phyloP scores from a whole-genome alignment of 2,797 vertebrate species.

The Atherinosoma microstoma region DNA sequence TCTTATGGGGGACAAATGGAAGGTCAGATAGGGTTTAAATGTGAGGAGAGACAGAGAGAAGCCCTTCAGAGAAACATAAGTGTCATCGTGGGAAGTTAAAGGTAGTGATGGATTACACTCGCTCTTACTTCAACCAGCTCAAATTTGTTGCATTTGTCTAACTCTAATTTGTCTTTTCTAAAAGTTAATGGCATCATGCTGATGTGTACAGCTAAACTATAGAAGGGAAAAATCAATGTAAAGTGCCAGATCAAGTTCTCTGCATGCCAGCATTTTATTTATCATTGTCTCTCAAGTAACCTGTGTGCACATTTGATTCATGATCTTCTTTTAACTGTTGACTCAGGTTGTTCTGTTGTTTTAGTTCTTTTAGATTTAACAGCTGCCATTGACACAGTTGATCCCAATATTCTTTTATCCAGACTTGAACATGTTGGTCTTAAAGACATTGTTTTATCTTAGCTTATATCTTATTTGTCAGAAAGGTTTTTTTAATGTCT shows the following conservation, averaged over 20 bases:
- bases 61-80: constrained; percentile 22
- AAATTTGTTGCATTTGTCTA: constrained; percentile 21
- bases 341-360: neutral
- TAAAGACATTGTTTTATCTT: neutral
- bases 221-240: constrained; percentile 7
- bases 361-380: neutral
- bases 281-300: neutral
- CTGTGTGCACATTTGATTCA: neutral
- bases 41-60: constrained; percentile 20
- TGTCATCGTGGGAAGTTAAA: constrained; percentile 46
- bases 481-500: neutral
- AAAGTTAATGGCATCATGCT: constrained; percentile 1
- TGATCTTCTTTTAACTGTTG: neutral
- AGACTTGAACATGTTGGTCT: neutral
- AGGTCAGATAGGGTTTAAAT: constrained; percentile 70
- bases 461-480: neutral
- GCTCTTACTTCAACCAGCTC: constrained; percentile 29
- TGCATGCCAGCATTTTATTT: neutral
- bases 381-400: neutral
- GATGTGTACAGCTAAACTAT: constrained; percentile 2
- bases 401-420: neutral
- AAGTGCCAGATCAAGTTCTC: constrained; percentile 1
- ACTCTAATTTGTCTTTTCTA: constrained; percentile 11
- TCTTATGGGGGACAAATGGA: constrained; percentile 65
- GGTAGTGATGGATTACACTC: constrained; percentile 32